A percentile compares a stretch with the other conserved stretches of the same genome.
phyloP scores from a whole-genome alignment of 1,140 invertebrate genomes.

The Brachionus koreanus region DNA sequence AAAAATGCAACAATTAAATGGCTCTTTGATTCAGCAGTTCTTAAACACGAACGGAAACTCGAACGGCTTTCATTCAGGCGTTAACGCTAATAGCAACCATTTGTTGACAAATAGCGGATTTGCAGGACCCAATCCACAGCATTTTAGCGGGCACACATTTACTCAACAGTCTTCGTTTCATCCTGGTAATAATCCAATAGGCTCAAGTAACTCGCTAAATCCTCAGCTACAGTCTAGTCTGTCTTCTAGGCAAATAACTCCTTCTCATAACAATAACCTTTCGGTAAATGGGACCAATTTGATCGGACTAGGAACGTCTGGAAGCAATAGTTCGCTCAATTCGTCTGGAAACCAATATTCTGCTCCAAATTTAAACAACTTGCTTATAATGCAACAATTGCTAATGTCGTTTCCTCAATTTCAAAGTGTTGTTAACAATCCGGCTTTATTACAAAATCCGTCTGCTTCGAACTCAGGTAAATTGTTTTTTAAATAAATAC shows the following conservation, averaged over 20 bases:
- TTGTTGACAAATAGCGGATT: background rate
- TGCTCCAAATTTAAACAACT: background rate
- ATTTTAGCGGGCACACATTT: background rate
- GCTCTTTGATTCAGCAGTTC: conserved; percentile 91
- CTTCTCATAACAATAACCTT: conserved; percentile 1
- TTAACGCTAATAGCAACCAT: background rate
- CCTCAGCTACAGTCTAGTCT: background rate
- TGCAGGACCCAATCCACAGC: background rate
- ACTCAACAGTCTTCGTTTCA: conserved; percentile 4
- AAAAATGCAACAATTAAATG: conserved; percentile 99
- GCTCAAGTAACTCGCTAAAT: background rate
- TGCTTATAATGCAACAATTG: conserved; percentile 7
- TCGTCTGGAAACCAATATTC: background rate
- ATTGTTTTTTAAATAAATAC: background rate
- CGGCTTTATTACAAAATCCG: background rate
- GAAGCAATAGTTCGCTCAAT: background rate
- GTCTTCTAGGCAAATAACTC: background rate
- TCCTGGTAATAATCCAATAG: background rate
- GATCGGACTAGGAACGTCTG: background rate
- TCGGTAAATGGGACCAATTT: background rate
- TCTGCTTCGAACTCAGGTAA: background rate
- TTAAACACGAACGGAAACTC: background rate
- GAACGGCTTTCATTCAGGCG: background rate
- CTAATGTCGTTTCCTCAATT: conserved; percentile 1
- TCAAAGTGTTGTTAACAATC: conserved; percentile 18